Base-by-base conservation (phyloP, 2,888 invertebrate species). In the Eupeodes luniger region DNA sequence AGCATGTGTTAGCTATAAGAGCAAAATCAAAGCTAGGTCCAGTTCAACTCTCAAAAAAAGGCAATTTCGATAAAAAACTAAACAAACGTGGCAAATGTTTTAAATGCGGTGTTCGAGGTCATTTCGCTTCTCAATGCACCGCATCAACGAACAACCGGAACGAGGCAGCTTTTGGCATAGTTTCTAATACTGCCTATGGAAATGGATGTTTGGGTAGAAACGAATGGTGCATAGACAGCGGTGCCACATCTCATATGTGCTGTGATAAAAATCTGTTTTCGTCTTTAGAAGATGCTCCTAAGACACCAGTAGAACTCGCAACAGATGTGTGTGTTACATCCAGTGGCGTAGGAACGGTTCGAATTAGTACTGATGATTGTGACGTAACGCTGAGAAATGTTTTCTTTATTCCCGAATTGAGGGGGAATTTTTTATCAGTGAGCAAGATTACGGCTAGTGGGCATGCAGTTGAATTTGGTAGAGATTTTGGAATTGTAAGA, bases 371-470 rank as follows among this genome's bases (percentile, higher is more conserved):
- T n/a, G 5, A 44, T 34, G 40, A 44, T 62, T 16, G 9, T 19
- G 44, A 47, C 64, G 16, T 64, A 44, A 19, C 19, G 6, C 12
- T 64, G 12, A 64, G 4, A 64, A 12, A 47, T 12, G 64, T 64
- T 44, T 11, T 64, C 10, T 47, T 19, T 9, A 12, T 64, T 47
- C 44, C 64, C 19, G 64, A 44, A 12, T 19, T 64, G 44, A 64
- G 44, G 44, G 64, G 64, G 19, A 64, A 44, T 10, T 44, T 64
- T 12, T 64, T 64, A 64, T 64, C 64, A 40, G 47, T 61, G 10
- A 61, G 61, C n/a, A 61, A 61, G 61, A 64, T 64, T 19, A 64
- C 64, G 6, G 16, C 64, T 64, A 64, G 19, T 47, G 64, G 64
- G 5, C 64, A 64, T 64, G 44, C 47, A 19, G 64, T 47, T 19